Conservation (phyloP, 2,888 invertebrate species). For the Prosopocoilus inquinatus region DNA sequence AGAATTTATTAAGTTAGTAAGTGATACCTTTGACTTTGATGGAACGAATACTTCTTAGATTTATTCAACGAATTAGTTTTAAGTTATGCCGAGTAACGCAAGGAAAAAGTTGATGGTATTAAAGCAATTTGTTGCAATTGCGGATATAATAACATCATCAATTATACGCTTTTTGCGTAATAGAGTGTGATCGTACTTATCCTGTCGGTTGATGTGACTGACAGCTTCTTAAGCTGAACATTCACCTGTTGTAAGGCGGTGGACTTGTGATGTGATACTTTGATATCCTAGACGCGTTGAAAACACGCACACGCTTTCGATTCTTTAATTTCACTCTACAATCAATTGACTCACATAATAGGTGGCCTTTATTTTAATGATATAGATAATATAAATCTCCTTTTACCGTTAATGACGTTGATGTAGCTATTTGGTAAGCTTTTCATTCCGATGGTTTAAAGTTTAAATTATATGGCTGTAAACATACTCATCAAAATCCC, state of each 20-base stretch:
- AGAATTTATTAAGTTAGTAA: too few species aligned
- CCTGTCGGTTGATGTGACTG: neutral
- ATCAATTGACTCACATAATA: neutral
- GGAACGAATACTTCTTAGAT: too few species aligned
- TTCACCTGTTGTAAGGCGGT: neutral
- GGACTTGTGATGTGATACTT: neutral
- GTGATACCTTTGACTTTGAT: too few species aligned
- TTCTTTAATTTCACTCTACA: neutral
- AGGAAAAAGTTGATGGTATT: too few species aligned
- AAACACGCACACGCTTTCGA: conserved; percentile 4
- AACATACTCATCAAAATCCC: conserved; percentile 19
- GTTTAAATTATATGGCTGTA: conserved; percentile 24
- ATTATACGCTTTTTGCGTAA: neutral
- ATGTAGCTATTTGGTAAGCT: conserved; percentile 25
- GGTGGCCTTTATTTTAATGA: conserved; percentile 18
- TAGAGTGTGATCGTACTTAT: conserved; percentile 1
- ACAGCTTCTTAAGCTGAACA: neutral
- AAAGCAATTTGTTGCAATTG: too few species aligned
- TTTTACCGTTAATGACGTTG: conserved; percentile 27
- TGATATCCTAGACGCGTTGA: neutral
- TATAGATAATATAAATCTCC: conserved; percentile 25
- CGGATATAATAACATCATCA: too few species aligned
- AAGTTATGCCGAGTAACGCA: too few species aligned
- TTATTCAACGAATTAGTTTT: too few species aligned
- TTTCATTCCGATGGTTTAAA: conserved; percentile 25